phyloP scores from a whole-genome alignment of 2,888 invertebrate genomes.

The Ditula angustiorana region DNA sequence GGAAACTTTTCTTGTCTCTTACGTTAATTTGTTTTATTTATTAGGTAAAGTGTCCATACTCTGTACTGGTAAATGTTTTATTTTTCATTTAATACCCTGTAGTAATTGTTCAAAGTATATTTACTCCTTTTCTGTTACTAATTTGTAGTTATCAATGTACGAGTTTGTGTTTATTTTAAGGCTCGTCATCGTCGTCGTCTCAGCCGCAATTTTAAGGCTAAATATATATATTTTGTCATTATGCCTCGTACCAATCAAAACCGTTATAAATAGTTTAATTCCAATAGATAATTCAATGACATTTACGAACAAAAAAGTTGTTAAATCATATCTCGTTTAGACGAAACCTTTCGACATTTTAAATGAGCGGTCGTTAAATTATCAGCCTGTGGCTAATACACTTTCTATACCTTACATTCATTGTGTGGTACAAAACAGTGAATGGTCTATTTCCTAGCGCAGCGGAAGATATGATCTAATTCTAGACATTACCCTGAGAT shows the following conservation, averaged over 20 bases:
- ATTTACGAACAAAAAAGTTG: neutral
- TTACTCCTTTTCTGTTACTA: too few species aligned
- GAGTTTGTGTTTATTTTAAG: too few species aligned
- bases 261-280: neutral
- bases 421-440: slow-evolving; percentile 51
- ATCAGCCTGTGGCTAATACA: slow-evolving; percentile 12
- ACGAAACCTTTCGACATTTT: neutral
- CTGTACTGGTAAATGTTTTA: too few species aligned
- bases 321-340: neutral
- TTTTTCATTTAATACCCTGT: too few species aligned
- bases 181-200: too few species aligned
- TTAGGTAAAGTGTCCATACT: too few species aligned
- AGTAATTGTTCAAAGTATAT: too few species aligned
- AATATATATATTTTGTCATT: too few species aligned
- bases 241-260: too few species aligned
- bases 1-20: neutral
- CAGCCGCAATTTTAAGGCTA: too few species aligned
- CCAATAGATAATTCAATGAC: neutral
- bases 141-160: too few species aligned
- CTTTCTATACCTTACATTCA: slow-evolving; percentile 45
- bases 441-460: slow-evolving; percentile 59
- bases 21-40: neutral
- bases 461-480: slow-evolving; percentile 61
- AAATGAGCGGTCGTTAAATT: neutral
- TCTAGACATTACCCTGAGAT: slow-evolving; percentile 41